Evolutionary conservation across 2,797 vertebrate species (phyloP).

Genomic region (Anguilla obscura): DNA sequence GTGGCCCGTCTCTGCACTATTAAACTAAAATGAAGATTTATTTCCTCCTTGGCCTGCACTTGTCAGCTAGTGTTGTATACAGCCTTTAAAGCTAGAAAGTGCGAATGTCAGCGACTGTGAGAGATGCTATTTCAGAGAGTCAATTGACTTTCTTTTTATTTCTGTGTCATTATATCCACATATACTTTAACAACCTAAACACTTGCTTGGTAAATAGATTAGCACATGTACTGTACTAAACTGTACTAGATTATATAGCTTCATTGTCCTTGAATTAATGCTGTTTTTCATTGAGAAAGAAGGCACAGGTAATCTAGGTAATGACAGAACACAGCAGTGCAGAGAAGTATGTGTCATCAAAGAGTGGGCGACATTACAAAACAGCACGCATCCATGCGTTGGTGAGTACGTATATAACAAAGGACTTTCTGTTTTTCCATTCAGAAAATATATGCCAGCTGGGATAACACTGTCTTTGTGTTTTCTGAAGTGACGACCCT

Average conservation of each 20-base stretch:
- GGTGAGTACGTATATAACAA: background rate
- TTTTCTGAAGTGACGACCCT: background rate
- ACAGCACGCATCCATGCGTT: background rate
- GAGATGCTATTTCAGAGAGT: background rate
- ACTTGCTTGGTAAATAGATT: background rate
- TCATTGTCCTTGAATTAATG: background rate
- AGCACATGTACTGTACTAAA: background rate
- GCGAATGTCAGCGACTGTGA: background rate
- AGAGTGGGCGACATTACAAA: background rate
- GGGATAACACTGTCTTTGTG: background rate
- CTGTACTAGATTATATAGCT: background rate
- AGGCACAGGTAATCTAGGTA: background rate
- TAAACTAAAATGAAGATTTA: constrained; percentile 68
- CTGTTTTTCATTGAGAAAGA: background rate
- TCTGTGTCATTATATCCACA: background rate
- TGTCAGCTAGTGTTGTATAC: constrained; percentile 49
- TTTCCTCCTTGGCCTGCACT: constrained; percentile 44
- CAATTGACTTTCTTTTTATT: background rate
- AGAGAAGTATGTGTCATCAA: background rate
- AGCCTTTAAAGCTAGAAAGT: constrained; percentile 45
- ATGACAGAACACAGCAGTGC: background rate
- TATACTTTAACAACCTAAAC: background rate
- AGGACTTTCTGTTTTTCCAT: background rate
- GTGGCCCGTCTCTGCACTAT: constrained; percentile 51
- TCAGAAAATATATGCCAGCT: background rate